Percentiles rank a stretch among this genome's conserved stretches.
Conservation (phyloP, 2,888 invertebrate species). For the Pollenia labialis region DNA sequence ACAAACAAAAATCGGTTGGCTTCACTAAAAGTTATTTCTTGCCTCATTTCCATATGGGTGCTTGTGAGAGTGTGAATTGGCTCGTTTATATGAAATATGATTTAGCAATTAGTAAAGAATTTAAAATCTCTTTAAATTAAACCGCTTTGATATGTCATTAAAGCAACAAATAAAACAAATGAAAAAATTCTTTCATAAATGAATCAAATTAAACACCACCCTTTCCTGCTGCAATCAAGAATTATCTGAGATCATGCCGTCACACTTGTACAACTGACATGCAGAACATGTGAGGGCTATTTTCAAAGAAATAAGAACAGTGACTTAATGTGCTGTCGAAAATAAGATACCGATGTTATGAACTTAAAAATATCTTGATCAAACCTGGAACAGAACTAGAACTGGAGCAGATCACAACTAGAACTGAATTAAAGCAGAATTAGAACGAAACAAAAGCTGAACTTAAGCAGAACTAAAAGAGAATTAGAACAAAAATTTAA, state of each 20-base stretch:
- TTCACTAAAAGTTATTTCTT: slow-evolving; percentile 35
- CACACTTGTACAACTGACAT: slow-evolving; percentile 31
- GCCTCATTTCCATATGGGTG: slow-evolving; percentile 62
- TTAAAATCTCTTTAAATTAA: slow-evolving; percentile 69
- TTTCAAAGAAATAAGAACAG: slow-evolving; percentile 49
- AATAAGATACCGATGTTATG: neutral
- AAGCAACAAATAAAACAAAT: slow-evolving; percentile 48
- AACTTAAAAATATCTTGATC: no score
- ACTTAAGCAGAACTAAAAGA: no score
- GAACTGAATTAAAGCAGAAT: no score
- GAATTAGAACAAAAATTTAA: no score
- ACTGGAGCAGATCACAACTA: no score
- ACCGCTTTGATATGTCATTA: slow-evolving; percentile 73
- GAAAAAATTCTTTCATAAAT: slow-evolving; percentile 48
- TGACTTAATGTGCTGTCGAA: neutral
- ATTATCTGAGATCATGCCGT: slow-evolving; percentile 49
- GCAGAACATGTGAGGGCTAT: slow-evolving; percentile 57
- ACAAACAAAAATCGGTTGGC: neutral
- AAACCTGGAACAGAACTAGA: no score
- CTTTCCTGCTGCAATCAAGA: slow-evolving; percentile 54
- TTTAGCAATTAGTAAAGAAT: slow-evolving; percentile 73
- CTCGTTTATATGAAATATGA: slow-evolving; percentile 72
- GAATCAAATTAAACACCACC: slow-evolving; percentile 72
- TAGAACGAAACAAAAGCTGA: no score
- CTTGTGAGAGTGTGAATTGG: slow-evolving; percentile 49